A percentile compares a stretch with the other conserved stretches of the same genome.
phyloP scores from a whole-genome alignment of 1,140 invertebrate species.

The Trypoxylus dichotomus region DNA sequence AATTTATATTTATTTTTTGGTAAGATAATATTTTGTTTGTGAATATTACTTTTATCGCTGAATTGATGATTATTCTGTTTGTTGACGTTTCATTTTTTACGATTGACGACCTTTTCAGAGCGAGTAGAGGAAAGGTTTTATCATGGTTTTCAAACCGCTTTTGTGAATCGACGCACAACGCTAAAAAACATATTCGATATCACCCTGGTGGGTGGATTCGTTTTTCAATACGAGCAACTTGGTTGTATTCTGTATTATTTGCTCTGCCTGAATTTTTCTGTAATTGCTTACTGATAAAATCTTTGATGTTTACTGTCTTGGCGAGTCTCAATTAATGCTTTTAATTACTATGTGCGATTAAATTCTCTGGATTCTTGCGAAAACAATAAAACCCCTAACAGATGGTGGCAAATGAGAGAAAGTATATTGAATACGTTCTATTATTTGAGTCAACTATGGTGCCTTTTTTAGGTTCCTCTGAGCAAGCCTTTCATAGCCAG shows the following conservation, averaged over 20 bases:
- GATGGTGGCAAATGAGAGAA: too few relatives aligned
- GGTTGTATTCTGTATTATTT: not conserved
- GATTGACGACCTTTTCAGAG: not conserved
- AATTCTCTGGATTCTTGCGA: not conserved
- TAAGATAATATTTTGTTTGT: slow-evolving; percentile 20
- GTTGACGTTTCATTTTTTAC: slow-evolving; percentile 1
- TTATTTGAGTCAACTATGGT: too few relatives aligned
- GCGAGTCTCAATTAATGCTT: not conserved
- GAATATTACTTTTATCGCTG: slow-evolving; percentile 8
- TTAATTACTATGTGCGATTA: not conserved
- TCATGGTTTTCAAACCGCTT: not conserved
- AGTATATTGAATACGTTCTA: too few relatives aligned
- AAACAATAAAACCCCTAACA: too few relatives aligned
- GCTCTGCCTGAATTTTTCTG: not conserved
- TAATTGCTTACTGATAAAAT: not conserved
- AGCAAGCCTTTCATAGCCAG: too few relatives aligned
- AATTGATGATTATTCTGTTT: slow-evolving; percentile 14
- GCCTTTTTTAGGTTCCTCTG: too few relatives aligned
- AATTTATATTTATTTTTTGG: slow-evolving; percentile 21
- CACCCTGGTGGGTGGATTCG: not conserved
- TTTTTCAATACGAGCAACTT: not conserved
- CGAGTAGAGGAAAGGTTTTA: not conserved
- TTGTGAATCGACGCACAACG: not conserved
- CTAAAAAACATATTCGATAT: slow-evolving; percentile 1
- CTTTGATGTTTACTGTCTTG: not conserved